These are phyloP conservation scores for Spilogale gracilis DNA, from an alignment of 2,113 vertebrate genomes.

Conservation along the genomic window DNA sequence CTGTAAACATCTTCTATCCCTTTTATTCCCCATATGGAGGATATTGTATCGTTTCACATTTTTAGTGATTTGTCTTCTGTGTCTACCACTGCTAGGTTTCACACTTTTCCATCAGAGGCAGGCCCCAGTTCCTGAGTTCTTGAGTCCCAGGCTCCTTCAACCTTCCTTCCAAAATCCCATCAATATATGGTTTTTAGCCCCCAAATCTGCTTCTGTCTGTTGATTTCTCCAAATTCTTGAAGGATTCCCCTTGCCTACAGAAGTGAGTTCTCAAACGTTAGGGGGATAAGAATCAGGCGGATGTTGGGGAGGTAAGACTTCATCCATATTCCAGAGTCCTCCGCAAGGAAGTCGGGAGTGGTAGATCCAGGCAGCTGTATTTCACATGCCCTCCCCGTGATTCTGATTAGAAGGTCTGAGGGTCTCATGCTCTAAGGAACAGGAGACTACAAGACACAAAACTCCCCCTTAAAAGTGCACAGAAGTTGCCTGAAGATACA, in stretches of 20 bases:
- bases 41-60: background rate
- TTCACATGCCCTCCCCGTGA: background rate
- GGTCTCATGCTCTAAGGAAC: background rate
- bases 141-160: background rate
- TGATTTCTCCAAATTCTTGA: background rate
- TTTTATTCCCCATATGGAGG: background rate
- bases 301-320: background rate
- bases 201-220: background rate
- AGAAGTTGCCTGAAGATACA: background rate
- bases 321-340: background rate
- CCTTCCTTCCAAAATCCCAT: background rate
- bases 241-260: background rate
- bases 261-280: background rate
- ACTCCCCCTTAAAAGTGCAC: background rate
- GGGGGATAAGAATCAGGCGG: background rate
- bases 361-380: background rate
- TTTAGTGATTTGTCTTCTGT: background rate
- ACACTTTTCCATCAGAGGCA: background rate
- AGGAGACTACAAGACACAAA: background rate
- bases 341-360: background rate
- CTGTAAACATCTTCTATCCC: background rate
- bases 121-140: background rate
- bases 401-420: background rate
- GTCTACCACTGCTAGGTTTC: background rate
- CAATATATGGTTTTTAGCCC: background rate